Conservation (phyloP, 1,140 invertebrate genomes). For the Apocrypta bakeri region DNA sequence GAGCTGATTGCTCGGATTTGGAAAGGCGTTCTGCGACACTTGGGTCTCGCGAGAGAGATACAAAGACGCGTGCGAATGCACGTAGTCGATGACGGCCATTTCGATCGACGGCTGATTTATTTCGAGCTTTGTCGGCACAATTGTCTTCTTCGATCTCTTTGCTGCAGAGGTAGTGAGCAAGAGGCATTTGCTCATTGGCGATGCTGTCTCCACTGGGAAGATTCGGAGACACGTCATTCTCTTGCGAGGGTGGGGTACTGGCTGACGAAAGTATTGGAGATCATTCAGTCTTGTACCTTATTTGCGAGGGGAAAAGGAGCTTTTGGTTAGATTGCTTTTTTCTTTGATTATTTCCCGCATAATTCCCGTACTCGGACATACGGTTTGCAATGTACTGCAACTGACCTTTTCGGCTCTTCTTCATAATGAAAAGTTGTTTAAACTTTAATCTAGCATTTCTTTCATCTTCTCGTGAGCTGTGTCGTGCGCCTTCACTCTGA, state of each 20-base stretch:
- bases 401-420: slow-evolving; percentile 60
- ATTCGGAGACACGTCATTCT: slow-evolving; percentile 56
- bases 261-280: slow-evolving; percentile 55
- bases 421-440: too few species aligned
- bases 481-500: too few species aligned
- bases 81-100: slow-evolving; percentile 51
- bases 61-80: slow-evolving; percentile 11
- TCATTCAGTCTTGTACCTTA: slow-evolving; percentile 58
- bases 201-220: slow-evolving; percentile 27
- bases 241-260: slow-evolving; percentile 53
- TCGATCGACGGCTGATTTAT: slow-evolving; percentile 55
- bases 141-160: background rate
- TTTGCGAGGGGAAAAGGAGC: background rate
- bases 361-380: too few species aligned
- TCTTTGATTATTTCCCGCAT: too few species aligned
- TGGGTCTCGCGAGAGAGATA: slow-evolving; percentile 29
- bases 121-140: slow-evolving; percentile 21
- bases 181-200: background rate
- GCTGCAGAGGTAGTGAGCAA: background rate
- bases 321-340: background rate
- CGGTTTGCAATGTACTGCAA: background rate
- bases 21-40: background rate
- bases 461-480: too few species aligned
- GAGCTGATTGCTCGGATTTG: too few species aligned
- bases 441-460: too few species aligned